Percentiles rank a stretch among this genome's conserved stretches.
Evolutionary conservation across 2,888 invertebrate genomes (phyloP).

Genomic region (Drosophila imparisetae): DNA sequence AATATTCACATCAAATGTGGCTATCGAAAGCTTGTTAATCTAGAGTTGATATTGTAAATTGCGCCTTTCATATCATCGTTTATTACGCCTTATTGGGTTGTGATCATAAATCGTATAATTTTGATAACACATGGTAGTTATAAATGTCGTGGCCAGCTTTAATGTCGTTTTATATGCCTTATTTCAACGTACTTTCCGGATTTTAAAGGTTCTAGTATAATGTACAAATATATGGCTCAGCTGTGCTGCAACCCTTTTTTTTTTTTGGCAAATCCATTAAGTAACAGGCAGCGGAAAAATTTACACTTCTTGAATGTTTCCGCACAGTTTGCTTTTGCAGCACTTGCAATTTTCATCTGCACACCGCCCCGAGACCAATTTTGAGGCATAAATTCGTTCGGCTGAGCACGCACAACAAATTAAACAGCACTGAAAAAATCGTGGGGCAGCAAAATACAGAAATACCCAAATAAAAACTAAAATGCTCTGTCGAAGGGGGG

Average conservation of each 20-base stretch:
- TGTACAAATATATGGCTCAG: not conserved
- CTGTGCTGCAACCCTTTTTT: constrained; percentile 19
- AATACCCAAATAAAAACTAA: constrained; percentile 1
- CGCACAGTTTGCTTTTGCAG: constrained; percentile 76
- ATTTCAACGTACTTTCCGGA: not conserved
- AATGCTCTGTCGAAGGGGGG: constrained; percentile 5
- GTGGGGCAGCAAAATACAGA: constrained; percentile 9
- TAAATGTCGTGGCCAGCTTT: constrained; percentile 3
- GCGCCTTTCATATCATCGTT: not conserved
- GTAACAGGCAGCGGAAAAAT: constrained; percentile 44
- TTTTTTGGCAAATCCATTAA: constrained; percentile 40
- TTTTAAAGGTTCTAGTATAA: not conserved
- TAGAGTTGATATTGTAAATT: constrained; percentile 18
- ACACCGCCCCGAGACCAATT: constrained; percentile 44
- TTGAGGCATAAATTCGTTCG: constrained; percentile 67
- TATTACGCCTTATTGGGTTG: constrained; percentile 5
- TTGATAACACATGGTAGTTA: constrained; percentile 26
- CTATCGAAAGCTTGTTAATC: not conserved
- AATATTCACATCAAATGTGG: not conserved
- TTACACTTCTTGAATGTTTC: constrained; percentile 75
- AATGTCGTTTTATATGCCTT: constrained; percentile 12
- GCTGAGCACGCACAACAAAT: constrained; percentile 64
- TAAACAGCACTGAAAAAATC: constrained; percentile 50
- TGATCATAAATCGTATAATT: constrained; percentile 22
- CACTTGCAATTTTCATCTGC: constrained; percentile 71